Evolutionary conservation across 2,797 vertebrate species (phyloP), one percentile per base, ranked within the genome.

Genomic region (Thunnus albacares): DNA sequence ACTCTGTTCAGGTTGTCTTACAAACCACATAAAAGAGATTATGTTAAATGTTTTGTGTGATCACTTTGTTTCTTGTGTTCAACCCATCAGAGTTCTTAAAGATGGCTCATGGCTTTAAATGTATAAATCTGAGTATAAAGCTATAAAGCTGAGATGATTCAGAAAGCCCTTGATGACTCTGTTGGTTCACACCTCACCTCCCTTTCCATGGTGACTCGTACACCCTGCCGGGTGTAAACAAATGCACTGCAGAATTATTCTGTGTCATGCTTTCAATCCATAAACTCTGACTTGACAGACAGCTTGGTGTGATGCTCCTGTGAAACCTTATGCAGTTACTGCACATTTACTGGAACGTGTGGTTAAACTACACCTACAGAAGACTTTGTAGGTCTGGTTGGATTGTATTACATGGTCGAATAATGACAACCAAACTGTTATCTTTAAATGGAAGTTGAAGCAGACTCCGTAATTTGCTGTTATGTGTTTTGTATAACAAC

Each of bases 101-200:
- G 30, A 10, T 59, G 30, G 26, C 57, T 33, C 30, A 33, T 33
- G 30, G 30, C 6, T 35, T 20, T 35, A 35, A 59, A 59, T 11
- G 9, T n/a, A 12, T 59, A 58, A 33, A 35, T 38, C 2, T 38
- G 35, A 43, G 13, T 17, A 28, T 30, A 33, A 28, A 52, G 49
- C 14, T 8, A 35, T 20, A 38, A 17, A 66, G 26, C 24, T 14
- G 3, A 78, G 74, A 82, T 80, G 77, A 81, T 77, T 91, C 88
- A 91, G 73, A 88, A 63, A 79, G 38, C 79, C 61, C 56, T 74
- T 83, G 43, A 73, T 84, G 85, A 84, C 72, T 87, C 79, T 78
- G 35, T 64, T 62, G 52, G 73, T 86, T 79, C 67, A 66, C 87
- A 83, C 65, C 71, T 86, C 41, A 82, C 68, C 66, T 73, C 79